Conservation (phyloP, 1,140 invertebrate species). For the Papilio polyxenes region DNA sequence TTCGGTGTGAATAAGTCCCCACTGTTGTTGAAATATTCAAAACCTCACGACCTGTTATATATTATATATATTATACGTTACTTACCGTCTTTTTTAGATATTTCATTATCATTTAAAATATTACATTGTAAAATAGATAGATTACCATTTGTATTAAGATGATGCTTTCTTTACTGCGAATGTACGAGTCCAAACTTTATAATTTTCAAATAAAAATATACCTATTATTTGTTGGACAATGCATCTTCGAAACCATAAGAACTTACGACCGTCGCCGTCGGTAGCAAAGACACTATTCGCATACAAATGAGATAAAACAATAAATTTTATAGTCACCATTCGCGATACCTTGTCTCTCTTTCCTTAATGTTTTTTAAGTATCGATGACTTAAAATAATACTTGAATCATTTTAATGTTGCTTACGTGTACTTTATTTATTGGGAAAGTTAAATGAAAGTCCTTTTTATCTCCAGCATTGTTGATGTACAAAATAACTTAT, state of each 20-base stretch:
- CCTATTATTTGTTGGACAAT: slow-evolving; percentile 13
- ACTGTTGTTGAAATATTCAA: no score
- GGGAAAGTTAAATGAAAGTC: not conserved
- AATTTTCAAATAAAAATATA: slow-evolving; percentile 7
- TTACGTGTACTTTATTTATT: not conserved
- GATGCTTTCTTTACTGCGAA: not conserved
- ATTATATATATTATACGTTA: no score
- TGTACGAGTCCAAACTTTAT: not conserved
- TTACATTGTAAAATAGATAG: no score
- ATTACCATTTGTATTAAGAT: not conserved
- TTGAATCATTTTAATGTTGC: not conserved
- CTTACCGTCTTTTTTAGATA: no score
- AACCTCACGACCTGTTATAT: no score
- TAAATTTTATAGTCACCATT: slow-evolving; percentile 60
- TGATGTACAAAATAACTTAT: not conserved
- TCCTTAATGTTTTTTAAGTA: slow-evolving; percentile 34
- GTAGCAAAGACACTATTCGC: slow-evolving; percentile 49
- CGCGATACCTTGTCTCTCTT: slow-evolving; percentile 46
- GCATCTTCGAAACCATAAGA: slow-evolving; percentile 22
- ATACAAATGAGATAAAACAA: slow-evolving; percentile 67
- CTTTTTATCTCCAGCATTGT: not conserved
- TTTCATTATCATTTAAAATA: not conserved
- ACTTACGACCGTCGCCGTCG: slow-evolving; percentile 20
- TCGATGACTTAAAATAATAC: not conserved
- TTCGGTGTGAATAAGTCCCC: not conserved